phyloP scores from a whole-genome alignment of 2,797 vertebrate genomes.

The Callimico goeldii region DNA sequence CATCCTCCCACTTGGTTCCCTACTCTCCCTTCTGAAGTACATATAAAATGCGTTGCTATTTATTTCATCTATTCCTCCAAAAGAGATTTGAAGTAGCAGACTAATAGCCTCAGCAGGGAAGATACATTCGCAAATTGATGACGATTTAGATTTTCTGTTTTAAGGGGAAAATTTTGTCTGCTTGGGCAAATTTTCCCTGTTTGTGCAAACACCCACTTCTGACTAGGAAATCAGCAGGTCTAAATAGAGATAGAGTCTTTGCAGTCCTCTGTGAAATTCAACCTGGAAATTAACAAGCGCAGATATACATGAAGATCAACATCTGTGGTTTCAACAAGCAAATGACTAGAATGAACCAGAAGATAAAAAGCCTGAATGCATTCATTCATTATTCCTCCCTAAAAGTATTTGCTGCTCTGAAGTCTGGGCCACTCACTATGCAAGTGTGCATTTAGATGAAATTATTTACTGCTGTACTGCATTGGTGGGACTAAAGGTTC shows the following conservation, averaged over 20 bases:
- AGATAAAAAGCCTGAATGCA: neutral
- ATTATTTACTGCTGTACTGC: neutral
- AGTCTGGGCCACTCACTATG: neutral
- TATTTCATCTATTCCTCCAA: neutral
- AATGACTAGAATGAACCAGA: neutral
- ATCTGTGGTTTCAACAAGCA: neutral
- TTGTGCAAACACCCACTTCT: neutral
- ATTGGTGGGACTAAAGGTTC: neutral
- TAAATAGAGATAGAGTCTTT: neutral
- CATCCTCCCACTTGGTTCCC: neutral
- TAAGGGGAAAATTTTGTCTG: neutral
- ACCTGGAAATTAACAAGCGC: neutral
- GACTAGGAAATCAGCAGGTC: neutral
- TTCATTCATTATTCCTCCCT: neutral
- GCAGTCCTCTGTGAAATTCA: neutral
- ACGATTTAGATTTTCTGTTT: constrained; percentile 13
- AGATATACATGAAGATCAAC: neutral
- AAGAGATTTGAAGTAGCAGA: constrained; percentile 1
- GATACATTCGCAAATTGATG: neutral
- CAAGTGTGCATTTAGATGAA: neutral
- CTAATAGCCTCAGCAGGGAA: neutral
- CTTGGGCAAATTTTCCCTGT: neutral
- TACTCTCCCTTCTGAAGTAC: neutral
- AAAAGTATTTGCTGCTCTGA: neutral
- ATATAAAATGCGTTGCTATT: neutral